Evolutionary conservation across 2,888 invertebrate genomes (phyloP).

Genomic region (Penaeus monodon): DNA sequence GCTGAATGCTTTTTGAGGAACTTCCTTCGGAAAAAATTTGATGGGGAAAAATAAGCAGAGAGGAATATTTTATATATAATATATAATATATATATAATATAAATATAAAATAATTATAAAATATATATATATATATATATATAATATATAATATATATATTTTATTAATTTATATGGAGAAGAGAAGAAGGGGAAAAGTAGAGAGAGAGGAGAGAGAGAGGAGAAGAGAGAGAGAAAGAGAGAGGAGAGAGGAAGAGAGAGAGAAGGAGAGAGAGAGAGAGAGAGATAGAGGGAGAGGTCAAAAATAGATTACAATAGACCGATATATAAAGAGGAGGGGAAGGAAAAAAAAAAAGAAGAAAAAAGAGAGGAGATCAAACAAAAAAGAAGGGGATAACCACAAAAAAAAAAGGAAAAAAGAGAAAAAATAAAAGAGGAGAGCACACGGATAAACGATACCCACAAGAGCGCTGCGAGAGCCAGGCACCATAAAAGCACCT

Average conservation of each 20-base stretch:
- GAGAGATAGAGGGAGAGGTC: background rate
- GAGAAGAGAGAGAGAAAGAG: background rate
- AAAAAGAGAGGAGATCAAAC: background rate
- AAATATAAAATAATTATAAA: too few relatives aligned
- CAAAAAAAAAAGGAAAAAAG: background rate
- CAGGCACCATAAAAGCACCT: too few relatives aligned
- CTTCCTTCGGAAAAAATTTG: too few relatives aligned
- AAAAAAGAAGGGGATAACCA: conserved; percentile 6
- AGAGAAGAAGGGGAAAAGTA: too few relatives aligned
- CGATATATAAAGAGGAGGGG: background rate
- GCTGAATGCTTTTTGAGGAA: too few relatives aligned
- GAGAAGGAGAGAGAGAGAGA: background rate
- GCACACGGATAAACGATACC: background rate
- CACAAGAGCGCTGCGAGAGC: background rate
- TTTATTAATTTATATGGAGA: too few relatives aligned
- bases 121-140: too few relatives aligned
- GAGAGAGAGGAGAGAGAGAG: too few relatives aligned
- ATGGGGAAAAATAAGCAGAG: too few relatives aligned
- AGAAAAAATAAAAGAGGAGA: background rate
- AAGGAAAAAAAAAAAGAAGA: background rate
- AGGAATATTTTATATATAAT: too few relatives aligned
- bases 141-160: too few relatives aligned
- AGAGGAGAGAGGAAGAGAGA: background rate
- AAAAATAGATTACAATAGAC: background rate
- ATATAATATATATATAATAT: too few relatives aligned